Evolutionary conservation across 2,113 vertebrate species (phyloP).

Genomic region (Holacanthus passer): DNA sequence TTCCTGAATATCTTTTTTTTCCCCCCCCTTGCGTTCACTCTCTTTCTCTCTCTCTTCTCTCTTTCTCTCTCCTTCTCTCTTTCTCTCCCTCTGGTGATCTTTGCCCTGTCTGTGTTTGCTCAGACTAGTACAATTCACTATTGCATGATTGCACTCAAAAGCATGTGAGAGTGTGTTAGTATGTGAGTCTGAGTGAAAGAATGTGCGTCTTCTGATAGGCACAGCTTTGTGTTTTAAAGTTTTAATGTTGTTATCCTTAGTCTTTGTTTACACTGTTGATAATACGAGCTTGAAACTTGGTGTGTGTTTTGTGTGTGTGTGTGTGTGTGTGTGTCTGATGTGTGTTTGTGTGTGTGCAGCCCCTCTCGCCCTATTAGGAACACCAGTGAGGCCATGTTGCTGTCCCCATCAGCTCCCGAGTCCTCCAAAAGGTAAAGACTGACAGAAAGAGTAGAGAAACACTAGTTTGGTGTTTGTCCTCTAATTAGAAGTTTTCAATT

Average conservation of each 20-base stretch:
- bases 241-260: not conserved
- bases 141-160: constrained; percentile 74
- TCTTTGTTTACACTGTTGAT: constrained; percentile 24
- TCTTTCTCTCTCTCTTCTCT: constrained; percentile 23
- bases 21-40: not conserved
- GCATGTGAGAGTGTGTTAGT: constrained; percentile 57
- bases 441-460: not conserved
- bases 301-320: constrained; percentile 26
- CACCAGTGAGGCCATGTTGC: constrained; percentile 88
- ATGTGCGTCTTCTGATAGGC: constrained; percentile 50
- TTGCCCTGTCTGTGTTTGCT: constrained; percentile 80
- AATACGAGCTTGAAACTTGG: not conserved
- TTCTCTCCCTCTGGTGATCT: constrained; percentile 59
- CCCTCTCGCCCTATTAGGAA: constrained; percentile 85
- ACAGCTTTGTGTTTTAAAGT: constrained; percentile 28
- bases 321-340: constrained; percentile 45
- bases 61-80: constrained; percentile 26
- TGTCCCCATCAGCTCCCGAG: constrained; percentile 86
- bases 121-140: constrained; percentile 61
- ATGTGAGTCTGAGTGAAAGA: constrained; percentile 31
- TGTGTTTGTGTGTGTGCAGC: constrained; percentile 76
- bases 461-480: not conserved
- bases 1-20: not conserved
- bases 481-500: not conserved
- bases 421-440: constrained; percentile 90